Base-by-base conservation (phyloP, 2,797 vertebrate genomes). In the Macropodus opercularis region DNA sequence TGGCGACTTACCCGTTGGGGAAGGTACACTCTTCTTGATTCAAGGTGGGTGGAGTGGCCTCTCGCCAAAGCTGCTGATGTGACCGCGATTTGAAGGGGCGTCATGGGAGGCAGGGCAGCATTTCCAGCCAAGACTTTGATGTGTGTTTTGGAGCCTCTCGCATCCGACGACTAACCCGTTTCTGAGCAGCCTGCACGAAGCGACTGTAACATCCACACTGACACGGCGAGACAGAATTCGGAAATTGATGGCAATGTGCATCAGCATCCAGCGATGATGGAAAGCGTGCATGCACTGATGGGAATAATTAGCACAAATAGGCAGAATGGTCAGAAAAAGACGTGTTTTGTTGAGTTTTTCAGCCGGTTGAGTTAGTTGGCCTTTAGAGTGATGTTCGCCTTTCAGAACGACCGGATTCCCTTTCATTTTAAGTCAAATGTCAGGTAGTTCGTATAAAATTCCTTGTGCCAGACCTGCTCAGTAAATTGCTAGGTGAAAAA, bases 361-460 rank as follows among this genome's bases (percentile, higher is more conserved):
- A n/a, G n/a, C n/a, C n/a, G n/a, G n/a, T n/a, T n/a, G n/a, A n/a
- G n/a, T n/a, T n/a, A n/a, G n/a, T n/a, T n/a, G n/a, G n/a, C n/a
- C n/a, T n/a, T n/a, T n/a, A n/a, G n/a, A n/a, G n/a, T n/a, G n/a
- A n/a, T n/a, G n/a, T n/a, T n/a, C n/a, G n/a, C n/a, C n/a, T n/a
- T n/a, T n/a, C n/a, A n/a, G n/a, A n/a, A n/a, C n/a, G n/a, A n/a
- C n/a, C n/a, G n/a, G n/a, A n/a, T n/a, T n/a, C n/a, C n/a, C n/a
- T n/a, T n/a, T n/a, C n/a, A n/a, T n/a, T 44, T 31, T 21, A 24
- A 63, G 69, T 66, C 56, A 67, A 61, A 71, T 62, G 63, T 65
- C 43, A 56, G 3, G 6, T 8, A 10, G 29, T 31, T 27, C 8
- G 5, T 27, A 27, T 27, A 5, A 5, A 27, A 27, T 27, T 27